Percentiles rank a stretch among this genome's conserved stretches.
Evolutionary conservation across 2,888 invertebrate species (phyloP).

Genomic region (Agonopterix subpropinquella): DNA sequence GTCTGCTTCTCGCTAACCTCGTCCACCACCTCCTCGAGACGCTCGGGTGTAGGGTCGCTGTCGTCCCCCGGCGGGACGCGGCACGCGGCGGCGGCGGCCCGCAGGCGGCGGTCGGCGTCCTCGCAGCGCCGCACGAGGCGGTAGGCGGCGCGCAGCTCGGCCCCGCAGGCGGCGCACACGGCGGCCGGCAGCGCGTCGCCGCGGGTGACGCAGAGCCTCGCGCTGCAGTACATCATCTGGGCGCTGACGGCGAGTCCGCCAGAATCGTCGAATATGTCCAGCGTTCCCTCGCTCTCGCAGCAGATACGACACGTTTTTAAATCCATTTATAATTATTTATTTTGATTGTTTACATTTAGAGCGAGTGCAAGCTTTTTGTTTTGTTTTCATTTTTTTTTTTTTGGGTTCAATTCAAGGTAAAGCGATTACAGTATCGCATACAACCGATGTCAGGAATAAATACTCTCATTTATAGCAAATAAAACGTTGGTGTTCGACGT

Average conservation of each 20-base stretch:
- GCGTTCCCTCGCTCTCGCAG: constrained; percentile 31
- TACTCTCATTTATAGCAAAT: no score
- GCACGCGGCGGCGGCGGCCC: constrained; percentile 12
- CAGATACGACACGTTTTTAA: constrained; percentile 42
- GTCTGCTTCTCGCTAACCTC: constrained; percentile 2
- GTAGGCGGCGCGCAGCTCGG: constrained; percentile 35
- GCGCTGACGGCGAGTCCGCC: constrained; percentile 20
- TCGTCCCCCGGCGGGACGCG: constrained; percentile 11
- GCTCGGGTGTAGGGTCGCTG: constrained; percentile 12
- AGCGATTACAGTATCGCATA: no score
- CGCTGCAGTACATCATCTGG: constrained; percentile 49
- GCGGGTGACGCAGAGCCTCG: constrained; percentile 30
- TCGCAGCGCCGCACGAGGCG: constrained; percentile 47
- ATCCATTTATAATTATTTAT: no score
- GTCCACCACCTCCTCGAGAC: constrained; percentile 5
- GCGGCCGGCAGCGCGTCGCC: constrained; percentile 41
- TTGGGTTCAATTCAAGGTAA: no score
- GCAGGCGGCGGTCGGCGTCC: constrained; percentile 39
- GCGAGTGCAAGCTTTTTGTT: no score
- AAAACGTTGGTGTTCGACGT: no score
- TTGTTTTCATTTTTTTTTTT: no score
- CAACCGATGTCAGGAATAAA: no score
- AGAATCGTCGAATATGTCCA: constrained; percentile 29
- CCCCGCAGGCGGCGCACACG: constrained; percentile 40
- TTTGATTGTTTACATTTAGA: no score